phyloP scores from a whole-genome alignment of 1,140 invertebrate species.

The Tetranychus cinnabarinus region DNA sequence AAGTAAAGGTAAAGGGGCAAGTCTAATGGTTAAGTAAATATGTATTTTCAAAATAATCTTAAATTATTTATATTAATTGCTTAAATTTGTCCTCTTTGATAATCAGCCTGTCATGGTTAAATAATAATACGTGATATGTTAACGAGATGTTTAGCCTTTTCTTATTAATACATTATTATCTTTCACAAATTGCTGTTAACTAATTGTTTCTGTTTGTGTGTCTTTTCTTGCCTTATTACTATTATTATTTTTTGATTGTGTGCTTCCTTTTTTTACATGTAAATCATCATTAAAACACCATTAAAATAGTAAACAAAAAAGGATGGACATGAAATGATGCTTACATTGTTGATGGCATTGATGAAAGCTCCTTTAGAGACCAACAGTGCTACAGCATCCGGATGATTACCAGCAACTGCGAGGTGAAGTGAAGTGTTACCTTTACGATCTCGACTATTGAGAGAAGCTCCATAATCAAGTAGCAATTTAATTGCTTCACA shows the following conservation, averaged over 20 bases:
- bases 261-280: no score
- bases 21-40: no score
- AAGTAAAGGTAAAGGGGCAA: no score
- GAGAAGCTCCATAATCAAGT: constrained; percentile 20
- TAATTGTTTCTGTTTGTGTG: neutral
- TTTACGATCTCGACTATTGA: constrained; percentile 20
- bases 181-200: neutral
- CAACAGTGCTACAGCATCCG: constrained; percentile 40
- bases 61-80: no score
- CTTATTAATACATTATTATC: no score
- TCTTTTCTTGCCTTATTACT: neutral
- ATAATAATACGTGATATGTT: no score
- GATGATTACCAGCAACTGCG: constrained; percentile 41
- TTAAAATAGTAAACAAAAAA: neutral
- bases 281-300: neutral
- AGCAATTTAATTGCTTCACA: constrained; percentile 17
- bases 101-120: no score
- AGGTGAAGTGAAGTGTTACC: constrained; percentile 34
- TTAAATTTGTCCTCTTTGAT: no score
- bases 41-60: no score
- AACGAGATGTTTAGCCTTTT: no score
- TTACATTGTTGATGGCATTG: constrained; percentile 43
- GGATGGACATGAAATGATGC: constrained; percentile 13
- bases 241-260: neutral
- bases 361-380: constrained; percentile 41